Evolutionary conservation across 2,888 invertebrate species (phyloP), one percentile per base, ranked within the genome.

Genomic region (Rhyacophila evoluta): DNA sequence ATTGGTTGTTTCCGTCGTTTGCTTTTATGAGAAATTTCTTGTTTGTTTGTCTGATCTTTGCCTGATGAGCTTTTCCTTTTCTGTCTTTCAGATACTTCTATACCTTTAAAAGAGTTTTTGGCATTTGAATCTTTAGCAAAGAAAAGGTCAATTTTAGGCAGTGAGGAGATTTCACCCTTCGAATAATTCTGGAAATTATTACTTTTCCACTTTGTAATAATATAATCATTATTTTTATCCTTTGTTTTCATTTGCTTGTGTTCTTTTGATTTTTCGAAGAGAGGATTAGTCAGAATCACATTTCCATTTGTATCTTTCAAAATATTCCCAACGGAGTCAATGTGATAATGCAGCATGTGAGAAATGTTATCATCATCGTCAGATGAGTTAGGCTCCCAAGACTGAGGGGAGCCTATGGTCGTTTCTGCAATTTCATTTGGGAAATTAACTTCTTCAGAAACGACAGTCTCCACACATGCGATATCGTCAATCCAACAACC

Each of bases 401-500:
- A 71, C 12, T 12, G 28, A n/a, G 33, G 27, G 11, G 79, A 72
- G n/a, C 55, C 69, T n/a, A 29, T n/a, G 6, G 5, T 37, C 1
- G 28, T 86, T 55, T 86, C 86, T 87, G 86, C 79, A 85, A 85
- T 77, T 87, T 85, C 81, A 81, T 88, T 86, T 84, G 88, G 88
- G 36, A 85, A 86, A 39, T 88, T 84, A 76, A 29, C 33, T 12
- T 89, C 88, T 69, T 89, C 89, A 82, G 86, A 88, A 28, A 88
- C 86, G 78, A 90, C 87, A 27, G 89, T 89, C 84, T 90, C 89
- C 41, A 88, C 85, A 83, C 88, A 89, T 38, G 86, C 89, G 12
- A 89, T 86, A 82, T 89, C 88, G 75, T 89, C 88, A 37, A 89
- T 86, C 90, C 90, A 90, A 33, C 87, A 83, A 76, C 86, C 86